A percentile compares a stretch with the other conserved stretches of the same genome.
Conservation (phyloP, 37 sponge, comb jelly and placozoan species). For the Aphrocallistes beatrix region DNA sequence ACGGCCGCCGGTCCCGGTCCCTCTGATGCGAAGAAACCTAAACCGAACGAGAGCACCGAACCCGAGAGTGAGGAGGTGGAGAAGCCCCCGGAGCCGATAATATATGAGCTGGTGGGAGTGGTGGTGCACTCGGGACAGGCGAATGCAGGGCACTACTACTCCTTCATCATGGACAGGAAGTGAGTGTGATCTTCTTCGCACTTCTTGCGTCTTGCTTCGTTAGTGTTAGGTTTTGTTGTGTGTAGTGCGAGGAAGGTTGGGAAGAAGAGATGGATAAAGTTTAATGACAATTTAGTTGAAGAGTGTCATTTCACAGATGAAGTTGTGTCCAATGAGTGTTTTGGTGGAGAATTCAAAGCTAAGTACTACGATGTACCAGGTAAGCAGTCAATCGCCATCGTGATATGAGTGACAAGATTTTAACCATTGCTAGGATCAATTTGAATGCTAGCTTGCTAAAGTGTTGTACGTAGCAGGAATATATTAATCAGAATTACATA, state of each 20-base stretch:
- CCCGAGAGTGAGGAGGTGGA: not conserved
- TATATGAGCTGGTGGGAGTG: constrained; percentile 67
- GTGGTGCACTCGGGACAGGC: constrained; percentile 93
- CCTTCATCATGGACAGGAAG: constrained; percentile 74
- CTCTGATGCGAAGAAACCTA: constrained; percentile 20
- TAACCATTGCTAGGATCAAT: too few relatives aligned
- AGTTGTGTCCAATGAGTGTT: constrained; percentile 73
- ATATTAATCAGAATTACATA: too few relatives aligned
- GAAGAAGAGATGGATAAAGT: constrained; percentile 59
- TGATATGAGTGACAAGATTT: too few relatives aligned
- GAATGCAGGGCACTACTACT: constrained; percentile 92
- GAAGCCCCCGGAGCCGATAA: not conserved
- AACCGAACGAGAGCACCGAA: not conserved
- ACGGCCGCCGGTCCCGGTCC: not conserved
- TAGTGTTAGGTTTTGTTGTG: not conserved
- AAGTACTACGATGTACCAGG: constrained; percentile 33
- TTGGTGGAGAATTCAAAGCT: constrained; percentile 73
- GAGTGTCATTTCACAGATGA: constrained; percentile 51
- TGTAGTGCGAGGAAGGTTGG: not conserved
- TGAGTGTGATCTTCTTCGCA: constrained; percentile 3
- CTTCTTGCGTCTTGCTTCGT: not conserved
- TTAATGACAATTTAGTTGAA: constrained; percentile 79
- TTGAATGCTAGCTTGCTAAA: too few relatives aligned
- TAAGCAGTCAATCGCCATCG: too few relatives aligned
- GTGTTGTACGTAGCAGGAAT: too few relatives aligned